Evolutionary conservation across 2,797 vertebrate genomes (phyloP), one percentile per base, ranked within the genome.

Genomic region (Sebastes taczanowskii): DNA sequence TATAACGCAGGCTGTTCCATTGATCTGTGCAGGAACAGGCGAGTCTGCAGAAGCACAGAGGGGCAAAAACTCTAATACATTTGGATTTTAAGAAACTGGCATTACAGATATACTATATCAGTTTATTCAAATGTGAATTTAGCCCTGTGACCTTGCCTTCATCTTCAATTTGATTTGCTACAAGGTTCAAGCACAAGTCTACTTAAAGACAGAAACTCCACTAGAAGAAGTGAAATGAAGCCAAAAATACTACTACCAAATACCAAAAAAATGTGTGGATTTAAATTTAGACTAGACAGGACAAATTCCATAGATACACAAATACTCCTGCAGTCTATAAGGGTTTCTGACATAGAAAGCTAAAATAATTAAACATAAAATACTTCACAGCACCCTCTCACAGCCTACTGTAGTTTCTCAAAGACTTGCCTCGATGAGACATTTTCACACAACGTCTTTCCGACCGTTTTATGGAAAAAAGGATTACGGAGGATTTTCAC

Each of bases 401-500:
- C 2, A 20, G 7, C 42, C 42, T 35, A 6, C 9, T 32, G 42
- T 29, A 13, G n/a, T 23, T 32, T 55, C 2, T 61, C 38, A 67
- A 30, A 71, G 38, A 46, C 27, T 46, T 68, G 11, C 20, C 29
- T 80, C 32, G 5, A 0, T 38, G 35, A 83, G n/a, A 59, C 53
- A 73, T 62, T 53, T 69, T n/a, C 53, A 60, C 20, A 71, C 46
- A 49, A 71, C 46, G n/a, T 63, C 27, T 56, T 72, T 73, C 64
- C 20, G 30, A 67, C 60, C 55, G 11, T 38, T 9, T 61, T 67
- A 25, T 64, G 18, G 66, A 77, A 58, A 0, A 5, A 75, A 59
- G 62, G 59, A 85, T 80, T 69, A 55, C 52, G 46, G 49, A 55
- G 71, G 58, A 71, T 81, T 78, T 80, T 78, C 61, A 80, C 59